These are phyloP conservation scores for Aphelenchoides fujianensis DNA, from an alignment of 1,140 invertebrate species.

Conservation along the genomic window DNA sequence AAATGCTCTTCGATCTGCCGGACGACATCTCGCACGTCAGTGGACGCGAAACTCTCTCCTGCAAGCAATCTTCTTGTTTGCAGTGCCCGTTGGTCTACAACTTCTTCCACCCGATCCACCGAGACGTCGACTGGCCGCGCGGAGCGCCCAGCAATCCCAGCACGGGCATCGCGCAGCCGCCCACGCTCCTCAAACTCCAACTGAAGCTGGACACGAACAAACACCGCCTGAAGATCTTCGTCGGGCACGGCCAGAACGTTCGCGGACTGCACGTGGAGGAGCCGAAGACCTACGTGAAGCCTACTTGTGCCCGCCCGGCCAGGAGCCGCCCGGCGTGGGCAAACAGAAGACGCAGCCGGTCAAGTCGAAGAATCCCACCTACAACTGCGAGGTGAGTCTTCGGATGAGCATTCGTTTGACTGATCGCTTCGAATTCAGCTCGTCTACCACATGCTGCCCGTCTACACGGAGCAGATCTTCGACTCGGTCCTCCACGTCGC, in stretches of 20 bases:
- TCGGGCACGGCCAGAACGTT: constrained; percentile 41
- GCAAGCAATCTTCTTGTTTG: no score
- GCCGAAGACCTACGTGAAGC: constrained; percentile 48
- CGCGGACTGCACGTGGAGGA: constrained; percentile 25
- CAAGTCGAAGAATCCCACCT: constrained; percentile 43
- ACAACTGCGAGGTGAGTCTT: constrained; percentile 35
- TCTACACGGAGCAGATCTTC: background rate
- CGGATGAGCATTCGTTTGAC: background rate
- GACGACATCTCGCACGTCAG: constrained; percentile 48
- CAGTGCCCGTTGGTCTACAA: constrained; percentile 47
- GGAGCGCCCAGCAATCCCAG: constrained; percentile 23
- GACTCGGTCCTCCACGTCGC: background rate
- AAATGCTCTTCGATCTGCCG: constrained; percentile 36
- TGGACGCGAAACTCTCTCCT: no score
- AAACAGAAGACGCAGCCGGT: constrained; percentile 41
- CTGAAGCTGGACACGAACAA: constrained; percentile 11
- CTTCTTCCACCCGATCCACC: constrained; percentile 47
- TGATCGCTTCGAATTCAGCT: background rate
- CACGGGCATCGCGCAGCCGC: constrained; percentile 20
- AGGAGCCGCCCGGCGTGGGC: background rate
- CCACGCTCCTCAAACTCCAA: constrained; percentile 18
- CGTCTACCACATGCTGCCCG: background rate
- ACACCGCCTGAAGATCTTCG: constrained; percentile 34
- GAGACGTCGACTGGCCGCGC: constrained; percentile 38
- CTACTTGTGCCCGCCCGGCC: constrained; percentile 27